Base-by-base conservation (phyloP, 2,888 invertebrate species). In the Harpalus rufipes region DNA sequence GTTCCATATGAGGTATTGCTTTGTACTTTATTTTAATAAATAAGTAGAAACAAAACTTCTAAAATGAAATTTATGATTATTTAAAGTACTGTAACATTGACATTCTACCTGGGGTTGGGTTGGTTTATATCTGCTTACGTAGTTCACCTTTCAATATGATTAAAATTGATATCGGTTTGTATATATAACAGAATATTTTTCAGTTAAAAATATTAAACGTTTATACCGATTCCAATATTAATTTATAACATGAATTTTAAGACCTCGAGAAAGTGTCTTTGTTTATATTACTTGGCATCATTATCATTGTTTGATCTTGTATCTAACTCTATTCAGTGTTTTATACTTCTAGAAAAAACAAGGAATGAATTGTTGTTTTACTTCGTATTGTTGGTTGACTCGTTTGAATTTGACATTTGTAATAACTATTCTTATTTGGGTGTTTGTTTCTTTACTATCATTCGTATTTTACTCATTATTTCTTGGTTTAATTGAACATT, bases 71-170 rank as follows among this genome's bases (percentile, higher is more conserved):
- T 10, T 39, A 32, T 68, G 8, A 68, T 39, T n/a, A 39, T 39
- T 68, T 4, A 12, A 10, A 14, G 21, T 39, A 14, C 32, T 39
- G 32, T 18, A 74, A 44, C 74, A 51, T 51, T 44, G 10, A 14
- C 51, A 44, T 74, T 12, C 44, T 56, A 85, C 85, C 86, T 87
- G 86, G 86, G 88, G 87, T 87, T 88, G 89, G 88, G 88, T 88
- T 87, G 87, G 87, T 89, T 87, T 86, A 86, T 88, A 87, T 87
- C 81, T 87, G 88, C 88, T 87, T 88, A 87, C 90, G 89, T 90
- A 88, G 88, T 86, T 86, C 86, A 86, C 85, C 86, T 86, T 86
- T 86, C 86, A 86, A 84, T 86, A 82, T 68, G 86, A 83, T 81
- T 87, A 74, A 79, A 84, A 58, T 58, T 84, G 25, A 86, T 86